Evolutionary conservation across 2,113 vertebrate species (phyloP).

Genomic region (Paratilapia polleni): DNA sequence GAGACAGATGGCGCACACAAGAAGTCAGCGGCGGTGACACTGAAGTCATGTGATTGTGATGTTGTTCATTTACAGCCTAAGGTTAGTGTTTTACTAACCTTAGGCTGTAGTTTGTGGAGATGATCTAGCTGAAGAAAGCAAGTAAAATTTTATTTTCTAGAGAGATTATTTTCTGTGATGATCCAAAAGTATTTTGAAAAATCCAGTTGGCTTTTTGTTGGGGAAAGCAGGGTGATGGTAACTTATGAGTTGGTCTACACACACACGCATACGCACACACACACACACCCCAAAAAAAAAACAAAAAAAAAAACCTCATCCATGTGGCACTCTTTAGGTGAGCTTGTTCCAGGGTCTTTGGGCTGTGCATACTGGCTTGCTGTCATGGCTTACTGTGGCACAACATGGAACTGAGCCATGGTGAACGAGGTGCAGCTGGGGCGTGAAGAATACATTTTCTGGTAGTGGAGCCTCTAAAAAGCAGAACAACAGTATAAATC

Average conservation of each 20-base stretch:
- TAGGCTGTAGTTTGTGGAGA: too few species aligned
- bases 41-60: too few species aligned
- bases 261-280: neutral
- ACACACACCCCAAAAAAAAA: neutral
- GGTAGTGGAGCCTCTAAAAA: neutral
- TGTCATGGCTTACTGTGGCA: neutral
- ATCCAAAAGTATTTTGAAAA: too few species aligned
- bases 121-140: neutral
- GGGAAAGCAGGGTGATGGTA: neutral
- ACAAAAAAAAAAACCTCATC: neutral
- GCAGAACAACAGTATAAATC: neutral
- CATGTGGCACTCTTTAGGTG: neutral
- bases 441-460: neutral
- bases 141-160: neutral
- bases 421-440: neutral
- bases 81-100: too few species aligned
- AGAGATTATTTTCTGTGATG: too few species aligned
- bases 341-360: constrained; percentile 1
- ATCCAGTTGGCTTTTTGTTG: neutral
- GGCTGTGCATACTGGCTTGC: neutral
- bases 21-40: too few species aligned
- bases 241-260: neutral
- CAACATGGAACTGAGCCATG: neutral
- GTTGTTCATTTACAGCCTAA: too few species aligned
- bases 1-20: too few species aligned